Base-by-base conservation (phyloP, 2,113 vertebrate species). In the Perca schrenkii region DNA sequence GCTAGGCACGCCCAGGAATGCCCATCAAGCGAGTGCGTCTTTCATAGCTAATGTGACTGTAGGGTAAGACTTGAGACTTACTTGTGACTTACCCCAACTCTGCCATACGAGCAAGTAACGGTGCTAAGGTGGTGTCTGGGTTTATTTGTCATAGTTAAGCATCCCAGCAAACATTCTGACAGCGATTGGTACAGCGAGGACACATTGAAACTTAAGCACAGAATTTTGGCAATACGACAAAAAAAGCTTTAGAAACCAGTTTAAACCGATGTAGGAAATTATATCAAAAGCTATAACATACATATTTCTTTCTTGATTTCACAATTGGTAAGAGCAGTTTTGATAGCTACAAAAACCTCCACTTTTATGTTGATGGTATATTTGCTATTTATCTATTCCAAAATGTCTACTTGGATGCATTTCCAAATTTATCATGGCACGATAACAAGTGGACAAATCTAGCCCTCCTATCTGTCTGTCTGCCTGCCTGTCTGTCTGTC, bases 131-230 rank as follows among this genome's bases (percentile, higher is more conserved):
- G 73, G 50, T 49, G 10, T 66, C 54, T 82, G 19, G 72, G 57
- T 15, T 12, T 58, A 47, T 73, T 64, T 67, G 62, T 57, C 22
- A 70, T 19, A 28, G 19, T 61, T 6, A 36, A 72, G 25, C 82
- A 89, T 82, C 79, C 88, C 71, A 89, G 82, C 28, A 85, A 69
- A 75, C 56, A 66, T 84, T 69, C 49, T 17, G 54, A 46, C 69
- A 52, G 13, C 17, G 56, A 63, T 70, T 17, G 28, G 28, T 56
- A 17, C 34, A 77, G 3, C 21, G 1, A 10, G 22, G 49, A 46
- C 40, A 43, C 10, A 6, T 43, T 11, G 10, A 12, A 49, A 22
- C 4, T 34, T 16, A 52, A 47, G 17, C 7, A 8, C 0, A 40
- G 7, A 13, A 5, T 69, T 43, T 60, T 58, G 12, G 50, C 13